phyloP scores from a whole-genome alignment of 2,888 invertebrate species.

The Girardia tigrina region DNA sequence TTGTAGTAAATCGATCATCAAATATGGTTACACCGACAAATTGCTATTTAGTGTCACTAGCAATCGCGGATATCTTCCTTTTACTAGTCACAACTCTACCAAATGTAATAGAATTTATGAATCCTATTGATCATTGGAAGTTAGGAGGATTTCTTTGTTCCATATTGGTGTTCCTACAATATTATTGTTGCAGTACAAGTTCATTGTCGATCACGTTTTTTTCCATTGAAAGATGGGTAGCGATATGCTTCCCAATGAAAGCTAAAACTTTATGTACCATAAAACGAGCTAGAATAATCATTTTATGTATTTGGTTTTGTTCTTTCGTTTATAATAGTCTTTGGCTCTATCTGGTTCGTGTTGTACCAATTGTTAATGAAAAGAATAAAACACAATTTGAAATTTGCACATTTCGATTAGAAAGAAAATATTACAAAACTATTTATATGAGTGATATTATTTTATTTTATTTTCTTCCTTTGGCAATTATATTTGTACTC shows the following conservation, averaged over 20 bases:
- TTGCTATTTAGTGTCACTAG: slow-evolving; percentile 57
- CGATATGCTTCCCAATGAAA: slow-evolving; percentile 57
- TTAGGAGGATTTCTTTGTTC: slow-evolving; percentile 54
- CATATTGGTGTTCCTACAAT: slow-evolving; percentile 55
- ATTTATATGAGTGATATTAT: slow-evolving; percentile 56
- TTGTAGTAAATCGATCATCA: slow-evolving; percentile 51
- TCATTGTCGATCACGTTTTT: slow-evolving; percentile 57
- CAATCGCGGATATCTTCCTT: slow-evolving; percentile 56
- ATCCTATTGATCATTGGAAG: slow-evolving; percentile 53
- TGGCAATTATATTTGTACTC: slow-evolving; percentile 55
- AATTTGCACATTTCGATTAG: slow-evolving; percentile 52
- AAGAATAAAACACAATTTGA: slow-evolving; percentile 41
- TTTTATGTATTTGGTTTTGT: slow-evolving; percentile 55
- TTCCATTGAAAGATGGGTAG: slow-evolving; percentile 58
- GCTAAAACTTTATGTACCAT: slow-evolving; percentile 56
- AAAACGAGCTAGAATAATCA: slow-evolving; percentile 55
- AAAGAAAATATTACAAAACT: slow-evolving; percentile 50
- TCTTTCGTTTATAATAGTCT: slow-evolving; percentile 55
- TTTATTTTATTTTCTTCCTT: slow-evolving; percentile 56
- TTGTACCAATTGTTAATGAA: slow-evolving; percentile 42
- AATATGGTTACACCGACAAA: slow-evolving; percentile 57
- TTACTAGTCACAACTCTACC: slow-evolving; percentile 54
- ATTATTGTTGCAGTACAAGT: slow-evolving; percentile 56
- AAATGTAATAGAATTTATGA: slow-evolving; percentile 51
- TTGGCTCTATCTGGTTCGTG: slow-evolving; percentile 55